Evolutionary conservation across 2,113 vertebrate genomes (phyloP).

Genomic region (Garra rufa): DNA sequence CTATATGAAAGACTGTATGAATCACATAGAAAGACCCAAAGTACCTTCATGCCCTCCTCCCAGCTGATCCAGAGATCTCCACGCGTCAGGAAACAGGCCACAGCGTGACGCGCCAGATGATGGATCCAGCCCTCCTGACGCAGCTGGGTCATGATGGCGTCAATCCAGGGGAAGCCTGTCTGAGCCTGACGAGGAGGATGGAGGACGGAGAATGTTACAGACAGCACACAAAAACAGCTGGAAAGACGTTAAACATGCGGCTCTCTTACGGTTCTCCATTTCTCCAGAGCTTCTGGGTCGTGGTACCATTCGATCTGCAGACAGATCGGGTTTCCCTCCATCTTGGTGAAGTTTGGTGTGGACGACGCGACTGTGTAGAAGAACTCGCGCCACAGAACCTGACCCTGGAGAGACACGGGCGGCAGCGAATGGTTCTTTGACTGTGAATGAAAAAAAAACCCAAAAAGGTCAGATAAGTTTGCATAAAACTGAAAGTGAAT

Average conservation of each 20-base stretch:
- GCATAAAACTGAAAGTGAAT: no score
- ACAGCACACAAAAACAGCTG: neutral
- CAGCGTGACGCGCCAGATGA: no score
- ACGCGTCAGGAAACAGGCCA: no score
- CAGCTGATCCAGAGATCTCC: slow-evolving; percentile 31
- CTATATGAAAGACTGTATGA: neutral
- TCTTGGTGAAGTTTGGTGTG: slow-evolving; percentile 65
- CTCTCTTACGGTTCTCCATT: slow-evolving; percentile 57
- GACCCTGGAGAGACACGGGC: slow-evolving; percentile 61
- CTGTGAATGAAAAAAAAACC: slow-evolving; percentile 29
- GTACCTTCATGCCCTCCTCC: slow-evolving; percentile 65
- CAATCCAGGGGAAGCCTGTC: slow-evolving; percentile 67
- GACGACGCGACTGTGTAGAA: slow-evolving; percentile 66
- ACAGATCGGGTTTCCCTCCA: slow-evolving; percentile 68
- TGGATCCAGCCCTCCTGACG: no score
- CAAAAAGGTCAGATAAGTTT: no score
- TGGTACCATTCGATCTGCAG: slow-evolving; percentile 64
- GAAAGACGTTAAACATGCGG: neutral
- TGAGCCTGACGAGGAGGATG: slow-evolving; percentile 39
- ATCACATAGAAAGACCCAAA: neutral
- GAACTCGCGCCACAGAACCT: slow-evolving; percentile 68
- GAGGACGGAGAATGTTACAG: neutral
- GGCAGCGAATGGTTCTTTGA: slow-evolving; percentile 62
- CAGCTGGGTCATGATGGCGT: slow-evolving; percentile 67
- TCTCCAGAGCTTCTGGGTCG: slow-evolving; percentile 62